A percentile compares a stretch with the other conserved stretches of the same genome.
Evolutionary conservation across 2,888 invertebrate genomes (phyloP).

Genomic region (Panzeria rudis): DNA sequence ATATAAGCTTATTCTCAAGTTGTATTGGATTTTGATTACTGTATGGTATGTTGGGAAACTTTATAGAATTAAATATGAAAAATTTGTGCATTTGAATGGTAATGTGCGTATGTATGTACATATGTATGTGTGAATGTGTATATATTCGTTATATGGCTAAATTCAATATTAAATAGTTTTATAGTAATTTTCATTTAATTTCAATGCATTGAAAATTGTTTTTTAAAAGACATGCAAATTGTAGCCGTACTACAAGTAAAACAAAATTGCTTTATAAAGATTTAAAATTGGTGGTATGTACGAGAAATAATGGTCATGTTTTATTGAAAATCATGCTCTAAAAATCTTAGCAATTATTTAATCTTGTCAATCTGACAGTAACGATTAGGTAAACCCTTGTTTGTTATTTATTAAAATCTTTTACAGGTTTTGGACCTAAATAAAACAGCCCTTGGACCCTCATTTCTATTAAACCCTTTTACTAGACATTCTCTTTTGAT

Average conservation of each 20-base stretch:
- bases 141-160: slow-evolving; percentile 54
- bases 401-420: not conserved
- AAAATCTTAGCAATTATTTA: no score
- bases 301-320: not conserved
- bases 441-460: slow-evolving; percentile 65
- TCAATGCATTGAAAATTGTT: slow-evolving; percentile 80
- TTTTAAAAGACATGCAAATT: slow-evolving; percentile 73
- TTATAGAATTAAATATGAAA: slow-evolving; percentile 33
- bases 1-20: no score
- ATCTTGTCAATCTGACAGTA: not conserved
- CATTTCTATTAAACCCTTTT: slow-evolving; percentile 42
- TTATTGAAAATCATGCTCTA: not conserved
- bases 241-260: not conserved
- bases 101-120: not conserved
- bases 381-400: no score
- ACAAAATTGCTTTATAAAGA: slow-evolving; percentile 12
- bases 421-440: not conserved
- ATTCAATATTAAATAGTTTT: slow-evolving; percentile 74
- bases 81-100: not conserved
- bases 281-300: not conserved
- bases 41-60: no score
- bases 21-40: no score
- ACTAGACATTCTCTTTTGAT: slow-evolving; percentile 19
- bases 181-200: slow-evolving; percentile 73
- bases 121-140: not conserved